Base-by-base conservation (phyloP, 2,113 vertebrate species). In the Tiliqua scincoides region DNA sequence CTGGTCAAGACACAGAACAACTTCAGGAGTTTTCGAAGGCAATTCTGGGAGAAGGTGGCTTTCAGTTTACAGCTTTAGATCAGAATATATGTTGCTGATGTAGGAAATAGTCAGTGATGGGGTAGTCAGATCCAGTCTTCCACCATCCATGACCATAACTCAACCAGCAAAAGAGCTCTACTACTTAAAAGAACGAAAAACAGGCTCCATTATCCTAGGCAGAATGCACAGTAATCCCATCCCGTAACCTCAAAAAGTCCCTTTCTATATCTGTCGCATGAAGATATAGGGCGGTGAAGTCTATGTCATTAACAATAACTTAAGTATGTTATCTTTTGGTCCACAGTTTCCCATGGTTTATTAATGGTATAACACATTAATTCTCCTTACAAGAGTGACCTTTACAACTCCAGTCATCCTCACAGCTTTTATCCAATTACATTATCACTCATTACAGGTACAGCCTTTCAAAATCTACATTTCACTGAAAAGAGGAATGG, bases 281-380 rank as follows among this genome's bases (percentile, higher is more conserved):
- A 91, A 96, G 92, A 95, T 92, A 93, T 79, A 93, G 83, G 92
- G 94, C 90, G 91, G 92, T 93, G 94, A 96, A 94, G 91, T 93
- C 89, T 70, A 79, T 90, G 92, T 94, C 95, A 94, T 95, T 96
- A 96, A 95, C 48, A 88, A 94, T 96, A 96, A 95, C 95, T 96
- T 95, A 95, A 96, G 90, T 93, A 94, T 94, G 96, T 96, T 96
- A 96, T 96, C 95, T 96, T 96, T 96, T 92, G 87, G 94, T 94
- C 91, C 93, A 94, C 90, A 86, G 94, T 95, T 95, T 96, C 93
- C 93, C 83, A 84, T 95, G 94, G 92, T 94, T 96, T 96, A 96
- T 96, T 96, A 96, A 97, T 96, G 94, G 95, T 93, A 91, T 93
- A 96, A 95, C 91, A 93, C 94, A 96, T 96, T 95, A 97, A 95